A percentile compares a stretch with the other conserved stretches of the same genome.
These are phyloP conservation scores for Betta splendens DNA, from an alignment of 2,797 vertebrate genomes.

Conservation along the genomic window DNA sequence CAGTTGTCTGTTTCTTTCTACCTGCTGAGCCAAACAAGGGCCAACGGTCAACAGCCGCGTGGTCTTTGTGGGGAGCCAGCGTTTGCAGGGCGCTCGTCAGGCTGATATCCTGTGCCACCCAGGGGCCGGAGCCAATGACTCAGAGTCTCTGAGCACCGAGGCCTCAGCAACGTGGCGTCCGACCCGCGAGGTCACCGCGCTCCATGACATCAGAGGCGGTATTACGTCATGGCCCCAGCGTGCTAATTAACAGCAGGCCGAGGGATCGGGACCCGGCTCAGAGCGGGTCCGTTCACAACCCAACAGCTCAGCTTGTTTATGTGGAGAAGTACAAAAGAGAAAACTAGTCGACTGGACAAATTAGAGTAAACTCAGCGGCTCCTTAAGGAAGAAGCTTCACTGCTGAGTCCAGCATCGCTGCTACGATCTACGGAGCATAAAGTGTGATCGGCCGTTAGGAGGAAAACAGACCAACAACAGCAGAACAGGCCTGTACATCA, in stretches of 20 bases:
- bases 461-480: conserved; percentile 55
- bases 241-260: conserved; percentile 82
- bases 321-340: conserved; percentile 69
- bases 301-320: conserved; percentile 71
- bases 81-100: conserved; percentile 41
- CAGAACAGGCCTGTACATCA: conserved; percentile 73
- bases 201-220: conserved; percentile 78
- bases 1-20: conserved; percentile 40
- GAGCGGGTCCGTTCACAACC: conserved; percentile 72
- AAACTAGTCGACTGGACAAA: conserved; percentile 63
- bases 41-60: conserved; percentile 32
- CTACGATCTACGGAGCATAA: conserved; percentile 51
- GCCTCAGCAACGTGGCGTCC: conserved; percentile 70
- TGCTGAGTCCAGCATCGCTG: conserved; percentile 46
- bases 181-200: conserved; percentile 75
- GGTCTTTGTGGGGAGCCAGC: conserved; percentile 41
- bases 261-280: conserved; percentile 69
- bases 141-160: conserved; percentile 71
- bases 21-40: conserved; percentile 35
- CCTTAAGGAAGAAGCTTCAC: conserved; percentile 45
- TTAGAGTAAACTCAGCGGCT: conserved; percentile 57
- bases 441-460: conserved; percentile 77
- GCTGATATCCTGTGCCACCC: conserved; percentile 70
- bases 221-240: conserved; percentile 76
- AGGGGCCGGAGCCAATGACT: conserved; percentile 66